Evolutionary conservation across 2,113 vertebrate species (phyloP), one percentile per base, ranked within the genome.

Genomic region (Climacteris rufus): DNA sequence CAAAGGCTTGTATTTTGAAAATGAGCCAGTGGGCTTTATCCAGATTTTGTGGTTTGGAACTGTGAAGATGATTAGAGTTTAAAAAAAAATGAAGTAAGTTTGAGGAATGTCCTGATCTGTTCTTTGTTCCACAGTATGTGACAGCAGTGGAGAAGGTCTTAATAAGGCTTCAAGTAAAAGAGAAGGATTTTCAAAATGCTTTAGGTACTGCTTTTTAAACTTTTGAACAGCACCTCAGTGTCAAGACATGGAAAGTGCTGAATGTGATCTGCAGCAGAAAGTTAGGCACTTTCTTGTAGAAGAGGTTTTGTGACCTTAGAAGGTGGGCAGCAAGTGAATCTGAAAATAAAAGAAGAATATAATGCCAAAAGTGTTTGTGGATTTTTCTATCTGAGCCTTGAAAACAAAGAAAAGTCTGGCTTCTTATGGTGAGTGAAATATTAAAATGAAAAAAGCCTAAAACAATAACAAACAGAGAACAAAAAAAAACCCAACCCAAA

Each of bases 31-130:
- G 15, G 57, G 24, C 59, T 91, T 94, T 88, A 96, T 85, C 53
- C 45, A 77, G 59, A n/a, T 79, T 85, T 90, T 94, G 75, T 93
- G 54, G 7, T 64, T 88, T 86, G 90, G 87, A 88, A 88, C 37
- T 61, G 57, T 44, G 54, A 88, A 42, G 50, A 44, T 50, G 50
- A 81, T 83, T 52, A 37, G 5, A 60, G 18, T 31, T 1, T 35
- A 56, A 27, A 20, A 57, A 60, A 75, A 47, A 56, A 30, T 47
- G 7, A 77, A 30, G 8, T 31, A 39, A 45, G 28, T 90, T 70
- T 57, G 16, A 57, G 33, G 37, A 69, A 31, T 39, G 15, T 77
- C 49, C 50, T 90, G 61, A 89, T 53, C 57, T 69, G 21, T 53
- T 89, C 59, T 91, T 91, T 94, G n/a, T 91, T 83, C 65, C 33